Conservation (phyloP, 2,888 invertebrate genomes). For the Cephus rjabovi region DNA sequence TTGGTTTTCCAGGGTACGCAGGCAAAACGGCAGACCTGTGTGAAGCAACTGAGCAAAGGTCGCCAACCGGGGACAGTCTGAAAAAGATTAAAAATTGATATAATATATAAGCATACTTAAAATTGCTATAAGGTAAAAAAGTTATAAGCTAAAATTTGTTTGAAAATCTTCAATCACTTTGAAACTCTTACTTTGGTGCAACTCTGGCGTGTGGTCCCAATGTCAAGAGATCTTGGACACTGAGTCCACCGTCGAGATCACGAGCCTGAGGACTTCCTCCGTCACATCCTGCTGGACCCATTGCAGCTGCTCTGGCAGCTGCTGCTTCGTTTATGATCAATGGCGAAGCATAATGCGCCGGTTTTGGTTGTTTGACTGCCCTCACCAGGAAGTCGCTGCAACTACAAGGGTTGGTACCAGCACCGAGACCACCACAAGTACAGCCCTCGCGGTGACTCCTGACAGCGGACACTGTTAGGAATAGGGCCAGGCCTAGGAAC, state of each 20-base stretch:
- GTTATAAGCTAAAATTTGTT: background rate
- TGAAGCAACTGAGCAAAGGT: conserved; percentile 32
- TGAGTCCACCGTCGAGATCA: background rate
- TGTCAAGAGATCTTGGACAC: conserved; percentile 15
- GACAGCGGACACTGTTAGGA: conserved; percentile 8
- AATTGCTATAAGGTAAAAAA: background rate
- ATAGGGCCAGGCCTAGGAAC: conserved; percentile 18
- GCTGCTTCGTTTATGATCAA: conserved; percentile 38
- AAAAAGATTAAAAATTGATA: background rate
- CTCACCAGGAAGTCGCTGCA: conserved; percentile 55
- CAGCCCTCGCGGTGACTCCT: background rate
- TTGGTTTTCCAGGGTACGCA: conserved; percentile 40
- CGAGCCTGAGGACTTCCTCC: background rate
- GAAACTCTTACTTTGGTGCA: conserved; percentile 22
- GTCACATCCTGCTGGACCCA: conserved; percentile 2
- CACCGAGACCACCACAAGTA: conserved; percentile 17
- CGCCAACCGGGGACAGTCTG: conserved; percentile 32
- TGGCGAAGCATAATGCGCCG: conserved; percentile 31
- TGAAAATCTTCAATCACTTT: background rate
- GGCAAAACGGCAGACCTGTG: conserved; percentile 33
- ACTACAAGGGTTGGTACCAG: conserved; percentile 23
- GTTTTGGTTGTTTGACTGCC: conserved; percentile 57
- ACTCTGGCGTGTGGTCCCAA: conserved; percentile 14
- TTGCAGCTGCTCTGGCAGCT: conserved; percentile 12
- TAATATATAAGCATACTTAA: background rate